Evolutionary conservation across 1,140 invertebrate genomes (phyloP), one percentile per base, ranked within the genome.

Genomic region (Armadillidium nasatum): DNA sequence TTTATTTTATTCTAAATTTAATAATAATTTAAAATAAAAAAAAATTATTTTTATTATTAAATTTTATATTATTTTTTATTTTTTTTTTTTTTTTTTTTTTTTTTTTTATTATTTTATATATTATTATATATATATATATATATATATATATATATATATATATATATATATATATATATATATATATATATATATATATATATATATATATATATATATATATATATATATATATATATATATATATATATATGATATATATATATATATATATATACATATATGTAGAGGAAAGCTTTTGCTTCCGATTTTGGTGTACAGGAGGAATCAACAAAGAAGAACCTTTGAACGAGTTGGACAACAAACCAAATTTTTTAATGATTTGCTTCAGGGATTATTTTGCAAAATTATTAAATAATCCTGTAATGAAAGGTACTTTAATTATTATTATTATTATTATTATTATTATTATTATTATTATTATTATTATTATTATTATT

Each of bases 331-430:
- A 93, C 85, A 89, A 86, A 13, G 90, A 91, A 21, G 92, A 94
- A 84, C 93, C 92, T 10, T 89, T 91, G 82, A 95, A 95, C 84
- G 92, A 91, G 0, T 86, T 90, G 54, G 95, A 95, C 84, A 97
- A 95, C 84, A 89, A 89, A 73, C 94, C 94, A 80, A 94, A 95
- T 83, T 90, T 89, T 76, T 88, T 94, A 33, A 95, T 94, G 93
- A 89, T n/a, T 90, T 15, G 95, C 87, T 95, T 97, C 86, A 87
- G 92, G 60, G 92, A 95, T 81, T 91, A 90, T 75, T 87, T 95
- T 80, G 92, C 92, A 0, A 85, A 87, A 23, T 87, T 93, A 23
- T 87, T 97, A 4, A 93, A 95, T 82, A 90, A 90, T 75, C 88
- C 88, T 66, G 88, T 88, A 70, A 88, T 94, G 4, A 96, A 96